Evolutionary conservation across 2,113 vertebrate genomes (phyloP), one percentile per base, ranked within the genome.

Genomic region (Corythoichthys haematopterus): DNA sequence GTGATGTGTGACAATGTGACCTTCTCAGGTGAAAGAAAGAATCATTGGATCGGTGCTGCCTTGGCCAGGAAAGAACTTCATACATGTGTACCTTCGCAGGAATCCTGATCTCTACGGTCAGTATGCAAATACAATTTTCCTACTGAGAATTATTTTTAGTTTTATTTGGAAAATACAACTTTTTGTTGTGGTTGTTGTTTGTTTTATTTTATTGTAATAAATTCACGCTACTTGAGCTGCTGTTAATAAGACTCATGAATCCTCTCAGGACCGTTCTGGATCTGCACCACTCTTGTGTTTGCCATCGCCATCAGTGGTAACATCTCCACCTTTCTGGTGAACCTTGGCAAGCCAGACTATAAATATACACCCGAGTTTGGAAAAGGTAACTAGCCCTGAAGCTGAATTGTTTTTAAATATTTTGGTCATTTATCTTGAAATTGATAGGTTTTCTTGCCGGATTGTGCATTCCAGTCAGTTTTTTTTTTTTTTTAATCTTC

Each of bases 51-150:
- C 96, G 0, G 69, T 99, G 79, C 79, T 98, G 78, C 97, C 96
- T 3, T 92, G 96, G 76, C 97, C 95, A 35, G 92, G 95, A 65
- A 97, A 92, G 86, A 99, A 98, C 87, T 99, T 98, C 68, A 93
- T 99, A 65, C 91, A 94, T 51, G 73, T 94, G 4, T 93, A 97
- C 59, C 92, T 99, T 75, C 92, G 94, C 59, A 93, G 91, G 87
- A 99, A 97, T 78, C 96, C 97, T 0, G 97, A 99, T 90, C 94
- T 99, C 69, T 99, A 98, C 1, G 97, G 97, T 99, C 78, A 59
- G 93, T 3, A 56, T 7, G 59, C 3, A 36, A 20, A 46, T 3
- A 28, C 4, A 62, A 4, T 65, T 7, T 59, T 8, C 11, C 40
- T 6, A 33, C 37, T 8, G 1, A 55, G 2, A 36, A 65, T 62